A percentile compares a stretch with the other conserved stretches of the same genome.
These are phyloP conservation scores for Eubasilissa splendida DNA, from an alignment of 2,888 invertebrate species.

Conservation along the genomic window DNA sequence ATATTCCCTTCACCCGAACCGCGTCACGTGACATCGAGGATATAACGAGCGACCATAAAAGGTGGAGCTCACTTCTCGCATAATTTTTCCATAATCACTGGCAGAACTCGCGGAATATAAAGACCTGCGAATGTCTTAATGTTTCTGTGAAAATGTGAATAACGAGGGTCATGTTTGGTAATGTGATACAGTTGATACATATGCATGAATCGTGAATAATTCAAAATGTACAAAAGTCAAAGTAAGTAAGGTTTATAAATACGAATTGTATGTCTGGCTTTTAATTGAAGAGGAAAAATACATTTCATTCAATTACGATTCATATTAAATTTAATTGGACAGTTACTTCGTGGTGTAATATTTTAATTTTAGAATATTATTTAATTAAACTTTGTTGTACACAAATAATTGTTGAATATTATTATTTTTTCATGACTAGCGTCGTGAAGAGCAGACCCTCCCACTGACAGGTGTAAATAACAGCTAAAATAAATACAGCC, in stretches of 20 bases:
- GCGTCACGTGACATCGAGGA: conserved; percentile 1
- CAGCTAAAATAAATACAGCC: no score
- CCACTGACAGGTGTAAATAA: no score
- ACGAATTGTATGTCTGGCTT: no score
- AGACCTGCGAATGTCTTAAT: conserved; percentile 29
- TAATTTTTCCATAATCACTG: conserved; percentile 32
- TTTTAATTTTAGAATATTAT: no score
- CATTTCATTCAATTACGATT: no score
- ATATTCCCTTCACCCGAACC: conserved; percentile 3
- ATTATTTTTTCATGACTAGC: no score
- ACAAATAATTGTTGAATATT: no score
- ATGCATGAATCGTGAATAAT: conserved; percentile 4
- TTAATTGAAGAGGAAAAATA: no score
- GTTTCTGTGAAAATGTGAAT: conserved; percentile 24
- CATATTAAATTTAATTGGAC: no score
- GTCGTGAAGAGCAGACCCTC: no score
- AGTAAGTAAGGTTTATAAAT: not conserved
- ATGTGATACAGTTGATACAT: conserved; percentile 27
- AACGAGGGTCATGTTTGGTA: conserved; percentile 16
- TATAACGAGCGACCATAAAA: conserved; percentile 11
- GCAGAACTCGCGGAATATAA: conserved; percentile 21
- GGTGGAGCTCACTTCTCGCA: conserved; percentile 28
- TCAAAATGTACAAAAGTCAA: not conserved
- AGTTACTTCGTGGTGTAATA: no score
- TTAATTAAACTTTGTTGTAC: no score